Base-by-base conservation (phyloP, 2,797 vertebrate genomes). In the Notoglanidium macrostoma region DNA sequence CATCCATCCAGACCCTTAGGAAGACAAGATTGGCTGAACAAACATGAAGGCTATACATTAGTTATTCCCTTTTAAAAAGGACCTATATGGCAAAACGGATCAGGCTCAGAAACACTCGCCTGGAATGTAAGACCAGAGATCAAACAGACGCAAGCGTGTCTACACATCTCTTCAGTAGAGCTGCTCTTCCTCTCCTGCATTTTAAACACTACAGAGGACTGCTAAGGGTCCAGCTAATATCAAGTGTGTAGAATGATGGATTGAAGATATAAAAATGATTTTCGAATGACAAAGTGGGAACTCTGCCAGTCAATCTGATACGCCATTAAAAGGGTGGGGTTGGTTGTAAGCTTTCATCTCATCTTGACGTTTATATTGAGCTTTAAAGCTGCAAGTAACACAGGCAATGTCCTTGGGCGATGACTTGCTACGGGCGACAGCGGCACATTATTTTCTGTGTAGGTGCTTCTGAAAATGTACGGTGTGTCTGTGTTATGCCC, bases 41-140 rank as follows among this genome's bases (percentile, higher is more conserved):
- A 46, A 55, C 73, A 57, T 40, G 44, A 21, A 54, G 29, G 11
- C 65, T 35, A 82, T 35, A 35, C 70, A 83, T 83, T 76, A 77
- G 40, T n/a, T 26, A 88, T 88, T 88, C 85, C 61, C 80, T 88
- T 88, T 86, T 23, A 83, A 86, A 35, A 70, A 78, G 67, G 44
- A 10, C 70, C 44, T 4, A 29, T 67, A 84, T 84, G 74, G 85
- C 88, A 88, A 72, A 86, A 44, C 73, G 49, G 80, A 84, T 84
- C 77, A 84, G 49, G 80, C 73, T 86, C 70, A 84, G 68, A 88
- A 83, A 79, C 26, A 77, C 86, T 54, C 63, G 40, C 76, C 73
- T 86, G 73, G 82, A 79, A 84, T 85, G 79, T 84, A 83, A 83
- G 15, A 65, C 84, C 51, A 29, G 78, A 88, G 81, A 88, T 89